Evolutionary conservation across 2,113 vertebrate species (phyloP).

Genomic region (Mesocricetus auratus): DNA sequence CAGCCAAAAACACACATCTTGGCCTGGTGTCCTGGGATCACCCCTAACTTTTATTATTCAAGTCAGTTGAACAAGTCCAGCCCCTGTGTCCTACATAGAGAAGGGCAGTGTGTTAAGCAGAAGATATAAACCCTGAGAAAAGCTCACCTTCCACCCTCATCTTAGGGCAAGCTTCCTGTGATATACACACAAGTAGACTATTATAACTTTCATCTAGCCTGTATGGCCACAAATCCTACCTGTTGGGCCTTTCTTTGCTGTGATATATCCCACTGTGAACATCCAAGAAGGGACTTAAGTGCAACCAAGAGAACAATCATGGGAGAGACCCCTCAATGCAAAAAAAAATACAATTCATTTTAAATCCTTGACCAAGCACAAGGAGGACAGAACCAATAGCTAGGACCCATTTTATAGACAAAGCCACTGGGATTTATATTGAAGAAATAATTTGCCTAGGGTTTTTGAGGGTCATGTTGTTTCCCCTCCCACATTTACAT

Average conservation of each 20-base stretch:
- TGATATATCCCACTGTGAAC: not conserved
- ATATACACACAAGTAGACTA: not conserved
- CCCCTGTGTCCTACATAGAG: not conserved
- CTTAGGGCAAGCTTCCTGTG: not conserved
- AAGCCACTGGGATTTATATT: not conserved
- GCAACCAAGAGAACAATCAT: not conserved
- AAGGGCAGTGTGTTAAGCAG: not conserved
- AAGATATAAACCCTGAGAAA: not conserved
- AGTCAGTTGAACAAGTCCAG: slow-evolving; percentile 46
- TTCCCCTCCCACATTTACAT: not conserved
- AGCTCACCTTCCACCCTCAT: not conserved
- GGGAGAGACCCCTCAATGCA: not conserved
- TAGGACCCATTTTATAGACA: not conserved
- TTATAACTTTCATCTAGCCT: not conserved
- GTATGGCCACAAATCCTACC: not conserved
- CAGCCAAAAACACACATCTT: slow-evolving; percentile 8
- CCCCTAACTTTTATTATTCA: slow-evolving; percentile 29
- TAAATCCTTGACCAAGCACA: not conserved
- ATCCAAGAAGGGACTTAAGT: not conserved
- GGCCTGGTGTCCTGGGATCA: slow-evolving; percentile 52
- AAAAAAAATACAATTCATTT: not conserved
- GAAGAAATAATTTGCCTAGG: not conserved
- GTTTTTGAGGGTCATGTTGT: not conserved
- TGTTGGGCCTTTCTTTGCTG: not conserved
- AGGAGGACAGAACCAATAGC: rapidly evolving